Evolutionary conservation across 2,113 vertebrate species (phyloP), one percentile per base, ranked within the genome.

Genomic region (Heterotis niloticus): DNA sequence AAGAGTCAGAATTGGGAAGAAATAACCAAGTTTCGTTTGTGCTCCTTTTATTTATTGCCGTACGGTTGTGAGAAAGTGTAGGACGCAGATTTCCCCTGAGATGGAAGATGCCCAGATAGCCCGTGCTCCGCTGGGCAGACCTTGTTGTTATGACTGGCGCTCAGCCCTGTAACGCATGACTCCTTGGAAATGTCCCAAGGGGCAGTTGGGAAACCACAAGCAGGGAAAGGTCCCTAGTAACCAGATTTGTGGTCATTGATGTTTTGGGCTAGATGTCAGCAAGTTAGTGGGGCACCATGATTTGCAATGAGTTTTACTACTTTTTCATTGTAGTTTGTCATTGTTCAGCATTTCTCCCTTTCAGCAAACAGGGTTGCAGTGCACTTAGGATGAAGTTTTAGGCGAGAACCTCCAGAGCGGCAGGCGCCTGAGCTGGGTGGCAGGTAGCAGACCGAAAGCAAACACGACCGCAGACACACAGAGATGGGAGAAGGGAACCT

Each of bases 21-120:
- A 78, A 78, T 59, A 62, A 24, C 64, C 16, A 51, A 67, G 65
- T 67, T 52, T 78, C 77, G 28, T 59, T 70, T 60, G 51, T 34
- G 56, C 18, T 16, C 13, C 18, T 4, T 34, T 70, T 71, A 71
- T 78, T 78, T 71, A 78, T 70, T 71, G 26, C 28, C 17, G 29
- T 10, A 28, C 23, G 54, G 66, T 71, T 78, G 77, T 78, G 77
- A 78, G 77, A 78, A 78, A 78, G 54, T 71, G 77, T 69, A 62
- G 13, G 29, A 51, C 67, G 13, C 62, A 13, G 5, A 78, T 17
- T 71, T 78, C 77, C 67, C 77, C 67, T 16, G 56, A 28, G 77
- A 78, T 68, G 59, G 26, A 66, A 69, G 26, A 78, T 78, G 77
- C 66, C 77, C 77, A 78, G 67, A 78, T 23, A 71, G 17, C 20